Conservation (phyloP, 2,888 invertebrate species). For the Sarcophaga caerulescens region DNA sequence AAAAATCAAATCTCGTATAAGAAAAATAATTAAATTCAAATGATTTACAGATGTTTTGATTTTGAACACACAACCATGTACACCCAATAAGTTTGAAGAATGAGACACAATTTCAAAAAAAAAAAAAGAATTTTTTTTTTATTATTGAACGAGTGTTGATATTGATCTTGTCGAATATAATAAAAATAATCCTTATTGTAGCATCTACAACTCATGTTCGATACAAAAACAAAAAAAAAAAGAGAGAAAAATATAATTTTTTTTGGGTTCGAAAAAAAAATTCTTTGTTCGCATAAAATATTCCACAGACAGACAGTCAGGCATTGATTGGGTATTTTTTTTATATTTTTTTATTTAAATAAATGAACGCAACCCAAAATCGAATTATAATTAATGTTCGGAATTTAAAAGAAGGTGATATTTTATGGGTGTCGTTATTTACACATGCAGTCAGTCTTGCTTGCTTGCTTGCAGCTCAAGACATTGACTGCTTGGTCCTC, state of each 20-base stretch:
- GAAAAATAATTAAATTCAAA: conserved; percentile 66
- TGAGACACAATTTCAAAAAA: background rate
- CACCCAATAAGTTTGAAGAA: background rate
- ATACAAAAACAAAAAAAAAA: conserved; percentile 10
- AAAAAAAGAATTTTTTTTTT: background rate
- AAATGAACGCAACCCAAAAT: conserved; percentile 49
- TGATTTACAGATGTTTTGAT: conserved; percentile 69
- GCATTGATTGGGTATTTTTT: background rate
- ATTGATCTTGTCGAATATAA: conserved; percentile 65
- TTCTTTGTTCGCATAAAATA: conserved; percentile 59
- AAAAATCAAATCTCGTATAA: conserved; percentile 45
- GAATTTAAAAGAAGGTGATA: conserved; percentile 61
- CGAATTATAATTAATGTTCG: conserved; percentile 64
- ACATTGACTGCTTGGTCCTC: background rate
- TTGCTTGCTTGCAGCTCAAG: too few species aligned
- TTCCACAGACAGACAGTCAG: conserved; percentile 30
- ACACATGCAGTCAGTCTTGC: conserved; percentile 5
- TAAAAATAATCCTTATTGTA: conserved; percentile 62
- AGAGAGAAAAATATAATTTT: background rate
- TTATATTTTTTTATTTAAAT: background rate
- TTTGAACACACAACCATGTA: background rate
- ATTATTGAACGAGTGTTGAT: conserved; percentile 57
- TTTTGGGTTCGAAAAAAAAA: background rate
- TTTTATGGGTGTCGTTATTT: conserved; percentile 60
- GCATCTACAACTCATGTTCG: conserved; percentile 31